Percentiles rank a stretch among this genome's conserved stretches.
Conservation (phyloP, 2,113 vertebrate species). For the Fulica atra region DNA sequence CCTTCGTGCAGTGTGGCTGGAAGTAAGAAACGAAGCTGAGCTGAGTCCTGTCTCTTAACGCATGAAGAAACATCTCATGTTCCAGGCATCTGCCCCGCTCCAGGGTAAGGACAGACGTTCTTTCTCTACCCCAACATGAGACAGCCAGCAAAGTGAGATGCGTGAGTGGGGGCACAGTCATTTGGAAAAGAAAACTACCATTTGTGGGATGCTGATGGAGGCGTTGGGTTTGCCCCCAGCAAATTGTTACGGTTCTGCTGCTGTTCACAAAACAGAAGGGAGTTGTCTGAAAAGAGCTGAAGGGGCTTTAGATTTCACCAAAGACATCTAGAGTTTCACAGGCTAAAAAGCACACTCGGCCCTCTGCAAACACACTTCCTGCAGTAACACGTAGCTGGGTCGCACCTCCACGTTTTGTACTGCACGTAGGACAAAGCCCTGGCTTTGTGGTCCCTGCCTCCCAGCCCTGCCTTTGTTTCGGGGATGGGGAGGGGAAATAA, state of each 20-base stretch:
- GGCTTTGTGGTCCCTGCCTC: neutral
- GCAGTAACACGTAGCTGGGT: fast-evolving
- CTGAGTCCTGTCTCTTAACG: neutral
- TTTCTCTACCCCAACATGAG: neutral
- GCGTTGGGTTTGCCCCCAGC: neutral
- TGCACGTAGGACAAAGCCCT: neutral
- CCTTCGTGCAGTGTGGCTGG: fast-evolving
- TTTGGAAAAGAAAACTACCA: neutral
- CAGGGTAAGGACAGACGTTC: neutral
- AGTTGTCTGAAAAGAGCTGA: neutral
- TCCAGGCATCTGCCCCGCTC: neutral
- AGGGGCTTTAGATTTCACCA: neutral
- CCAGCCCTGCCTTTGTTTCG: neutral
- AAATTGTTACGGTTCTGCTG: neutral
- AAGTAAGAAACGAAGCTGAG: neutral
- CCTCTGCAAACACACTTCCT: neutral
- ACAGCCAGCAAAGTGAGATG: neutral
- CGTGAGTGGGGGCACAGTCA: neutral
- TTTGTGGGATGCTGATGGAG: neutral
- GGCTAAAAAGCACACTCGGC: neutral
- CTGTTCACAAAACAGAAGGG: neutral
- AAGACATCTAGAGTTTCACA: neutral
- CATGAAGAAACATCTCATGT: neutral
- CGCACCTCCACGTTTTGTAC: fast-evolving
- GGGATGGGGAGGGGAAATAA: neutral